A percentile compares a stretch with the other conserved stretches of the same genome.
These are phyloP conservation scores for Heterotilapia buettikoferi DNA, from an alignment of 2,113 vertebrate species.

Conservation along the genomic window DNA sequence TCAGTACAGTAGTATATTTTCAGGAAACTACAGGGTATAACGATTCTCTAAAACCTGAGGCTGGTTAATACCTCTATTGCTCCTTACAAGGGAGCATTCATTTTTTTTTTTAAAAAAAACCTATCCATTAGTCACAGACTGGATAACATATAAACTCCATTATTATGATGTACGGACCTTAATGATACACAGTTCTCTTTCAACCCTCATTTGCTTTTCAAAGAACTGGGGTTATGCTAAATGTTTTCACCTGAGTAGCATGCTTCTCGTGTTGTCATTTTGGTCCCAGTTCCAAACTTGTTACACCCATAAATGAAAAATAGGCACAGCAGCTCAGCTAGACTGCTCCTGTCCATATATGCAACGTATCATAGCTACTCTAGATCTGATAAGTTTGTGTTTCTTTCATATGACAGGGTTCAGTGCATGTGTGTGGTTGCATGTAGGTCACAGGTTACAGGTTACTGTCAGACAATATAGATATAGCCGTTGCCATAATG, in stretches of 20 bases:
- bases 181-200: neutral
- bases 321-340: neutral
- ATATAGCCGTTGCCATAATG: accelerated
- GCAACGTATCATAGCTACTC: accelerated
- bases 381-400: neutral
- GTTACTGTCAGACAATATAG: neutral
- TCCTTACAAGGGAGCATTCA: neutral
- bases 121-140: neutral
- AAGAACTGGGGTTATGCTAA: neutral
- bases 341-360: neutral
- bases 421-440: neutral
- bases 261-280: neutral
- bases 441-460: neutral
- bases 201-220: neutral
- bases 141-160: neutral
- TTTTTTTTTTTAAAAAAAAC: neutral
- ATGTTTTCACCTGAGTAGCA: accelerated
- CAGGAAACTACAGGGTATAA: neutral
- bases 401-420: accelerated
- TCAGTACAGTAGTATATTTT: neutral
- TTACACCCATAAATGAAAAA: neutral
- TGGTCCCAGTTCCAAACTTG: neutral
- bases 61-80: neutral
- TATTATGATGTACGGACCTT: neutral
- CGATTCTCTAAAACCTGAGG: neutral